Percentiles rank a stretch among this genome's conserved stretches.
Conservation (phyloP, 2,113 vertebrate species). For the Symphodus melops region DNA sequence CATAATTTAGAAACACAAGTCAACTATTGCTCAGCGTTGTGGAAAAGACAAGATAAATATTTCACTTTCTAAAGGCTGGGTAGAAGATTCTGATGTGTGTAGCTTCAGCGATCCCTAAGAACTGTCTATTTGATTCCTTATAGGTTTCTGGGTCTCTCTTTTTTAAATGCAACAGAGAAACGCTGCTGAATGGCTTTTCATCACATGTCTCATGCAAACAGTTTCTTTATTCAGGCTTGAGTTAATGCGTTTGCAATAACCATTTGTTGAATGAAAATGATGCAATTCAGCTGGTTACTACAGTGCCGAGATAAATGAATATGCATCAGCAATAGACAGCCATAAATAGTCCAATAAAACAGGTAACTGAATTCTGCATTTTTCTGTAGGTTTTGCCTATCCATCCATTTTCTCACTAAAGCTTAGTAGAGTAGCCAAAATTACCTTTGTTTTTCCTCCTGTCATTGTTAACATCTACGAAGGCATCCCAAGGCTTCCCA, state of each 20-base stretch:
- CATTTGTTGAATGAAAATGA: not conserved
- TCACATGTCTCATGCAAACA: slow-evolving; percentile 10
- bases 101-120: not conserved
- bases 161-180: slow-evolving; percentile 15
- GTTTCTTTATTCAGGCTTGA: not conserved
- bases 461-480: too few species aligned
- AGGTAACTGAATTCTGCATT: not conserved
- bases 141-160: not conserved
- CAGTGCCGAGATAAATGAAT: not conserved
- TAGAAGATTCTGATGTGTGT: slow-evolving; percentile 28
- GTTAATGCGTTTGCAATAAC: not conserved
- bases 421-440: too few species aligned
- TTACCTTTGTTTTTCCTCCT: too few species aligned
- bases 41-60: slow-evolving; percentile 74
- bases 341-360: not conserved
- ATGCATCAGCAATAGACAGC: not conserved
- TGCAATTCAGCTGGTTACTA: not conserved
- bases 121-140: slow-evolving; percentile 9
- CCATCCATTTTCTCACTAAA: not conserved
- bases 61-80: slow-evolving; percentile 47
- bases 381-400: not conserved
- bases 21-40: slow-evolving; percentile 55
- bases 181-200: slow-evolving; percentile 9
- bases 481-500: too few species aligned
- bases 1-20: slow-evolving; percentile 74